Conservation (phyloP, 2,797 vertebrate genomes). For the Pangasius krempfi region DNA sequence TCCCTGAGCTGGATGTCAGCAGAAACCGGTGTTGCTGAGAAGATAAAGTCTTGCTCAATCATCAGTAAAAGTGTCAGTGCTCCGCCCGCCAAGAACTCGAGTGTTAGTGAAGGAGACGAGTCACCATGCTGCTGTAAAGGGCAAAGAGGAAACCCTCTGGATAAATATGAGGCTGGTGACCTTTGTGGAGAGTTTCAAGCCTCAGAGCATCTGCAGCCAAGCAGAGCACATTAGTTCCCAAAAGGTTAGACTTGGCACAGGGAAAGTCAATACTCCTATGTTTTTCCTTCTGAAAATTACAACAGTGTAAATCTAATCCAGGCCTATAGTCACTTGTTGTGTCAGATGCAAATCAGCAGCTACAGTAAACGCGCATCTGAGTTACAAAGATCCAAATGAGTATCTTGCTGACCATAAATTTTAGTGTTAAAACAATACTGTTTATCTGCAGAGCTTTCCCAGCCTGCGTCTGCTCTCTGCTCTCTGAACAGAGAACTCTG, state of each 20-base stretch:
- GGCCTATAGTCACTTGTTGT: background rate
- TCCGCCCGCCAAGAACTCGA: background rate
- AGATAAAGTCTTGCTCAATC: constrained; percentile 32
- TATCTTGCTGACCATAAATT: background rate
- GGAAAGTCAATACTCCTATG: constrained; percentile 3
- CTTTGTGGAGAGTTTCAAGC: constrained; percentile 68
- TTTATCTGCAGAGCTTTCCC: constrained; percentile 5
- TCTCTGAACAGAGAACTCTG: constrained; percentile 1
- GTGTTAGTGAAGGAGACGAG: constrained; percentile 38
- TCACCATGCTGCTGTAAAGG: constrained; percentile 65
- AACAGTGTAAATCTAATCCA: background rate
- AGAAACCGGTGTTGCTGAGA: background rate
- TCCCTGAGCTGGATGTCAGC: constrained; percentile 7
- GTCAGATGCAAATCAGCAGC: background rate
- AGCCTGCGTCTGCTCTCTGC: background rate
- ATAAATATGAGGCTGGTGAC: constrained; percentile 70
- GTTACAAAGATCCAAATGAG: background rate
- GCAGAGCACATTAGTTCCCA: constrained; percentile 42
- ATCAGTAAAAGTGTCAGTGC: constrained; percentile 38
- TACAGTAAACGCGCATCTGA: background rate
- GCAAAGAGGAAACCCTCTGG: constrained; percentile 66
- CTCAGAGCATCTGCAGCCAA: constrained; percentile 58
- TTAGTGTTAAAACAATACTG: background rate
- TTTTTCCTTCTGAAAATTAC: constrained; percentile 21
- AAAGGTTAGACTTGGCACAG: constrained; percentile 19